A percentile compares a stretch with the other conserved stretches of the same genome.
These are phyloP conservation scores for Caenorhabditis sinica DNA, from an alignment of 2,888 invertebrate species.

Conservation along the genomic window DNA sequence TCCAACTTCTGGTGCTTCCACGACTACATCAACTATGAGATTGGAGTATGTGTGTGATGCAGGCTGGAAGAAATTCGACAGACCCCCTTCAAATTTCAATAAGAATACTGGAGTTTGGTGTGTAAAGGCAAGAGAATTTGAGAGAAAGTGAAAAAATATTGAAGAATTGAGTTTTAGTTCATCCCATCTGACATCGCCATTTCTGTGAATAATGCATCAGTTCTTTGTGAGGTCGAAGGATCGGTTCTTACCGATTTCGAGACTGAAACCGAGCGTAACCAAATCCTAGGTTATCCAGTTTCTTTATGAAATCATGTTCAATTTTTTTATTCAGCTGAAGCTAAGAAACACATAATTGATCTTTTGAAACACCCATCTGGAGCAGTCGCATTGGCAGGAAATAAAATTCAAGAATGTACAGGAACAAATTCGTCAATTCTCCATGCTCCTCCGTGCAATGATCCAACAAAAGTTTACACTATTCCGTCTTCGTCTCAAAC, in stretches of 20 bases:
- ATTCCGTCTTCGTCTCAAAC: constrained; percentile 22
- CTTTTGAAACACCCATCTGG: neutral
- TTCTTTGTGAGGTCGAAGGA: neutral
- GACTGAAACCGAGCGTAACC: neutral
- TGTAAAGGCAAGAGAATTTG: constrained; percentile 18
- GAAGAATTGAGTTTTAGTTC: constrained; percentile 6
- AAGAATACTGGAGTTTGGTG: constrained; percentile 25
- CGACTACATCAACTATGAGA: neutral
- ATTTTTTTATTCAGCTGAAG: constrained; percentile 4
- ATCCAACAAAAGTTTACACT: neutral
- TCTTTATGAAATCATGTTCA: neutral
- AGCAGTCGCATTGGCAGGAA: constrained; percentile 25
- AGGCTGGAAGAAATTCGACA: neutral
- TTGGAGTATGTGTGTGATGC: neutral
- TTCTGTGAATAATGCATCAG: constrained; percentile 11
- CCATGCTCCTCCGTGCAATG: constrained; percentile 2
- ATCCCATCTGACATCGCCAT: constrained; percentile 7
- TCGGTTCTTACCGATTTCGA: constrained; percentile 16
- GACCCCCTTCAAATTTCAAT: constrained; percentile 20
- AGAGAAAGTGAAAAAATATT: neutral
- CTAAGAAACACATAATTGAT: neutral
- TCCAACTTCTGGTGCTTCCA: neutral
- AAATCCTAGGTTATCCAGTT: neutral
- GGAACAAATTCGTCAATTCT: too few species aligned
- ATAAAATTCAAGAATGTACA: neutral